A percentile compares a stretch with the other conserved stretches of the same genome.
Evolutionary conservation across 1,140 invertebrate species (phyloP).

Genomic region (Drosophila prosaltans): DNA sequence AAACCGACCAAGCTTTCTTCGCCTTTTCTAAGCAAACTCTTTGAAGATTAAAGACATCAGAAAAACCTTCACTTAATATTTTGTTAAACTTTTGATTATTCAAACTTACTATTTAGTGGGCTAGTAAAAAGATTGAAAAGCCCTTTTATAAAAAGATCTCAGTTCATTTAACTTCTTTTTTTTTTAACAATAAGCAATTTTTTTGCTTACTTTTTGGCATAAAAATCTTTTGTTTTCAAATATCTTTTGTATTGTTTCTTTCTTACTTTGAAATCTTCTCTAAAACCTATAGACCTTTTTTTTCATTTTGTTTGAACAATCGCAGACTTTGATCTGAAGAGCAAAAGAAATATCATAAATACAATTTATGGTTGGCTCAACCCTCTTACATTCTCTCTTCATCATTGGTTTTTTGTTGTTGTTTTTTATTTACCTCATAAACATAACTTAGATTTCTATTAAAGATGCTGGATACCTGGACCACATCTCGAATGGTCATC

Average conservation of each 20-base stretch:
- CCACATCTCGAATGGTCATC: slow-evolving; percentile 10
- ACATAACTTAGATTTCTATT: slow-evolving; percentile 45
- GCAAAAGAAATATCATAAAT: slow-evolving; percentile 1
- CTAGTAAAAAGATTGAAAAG: too few relatives aligned
- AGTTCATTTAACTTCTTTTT: too few relatives aligned
- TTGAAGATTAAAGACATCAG: too few relatives aligned
- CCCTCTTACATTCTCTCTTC: neutral
- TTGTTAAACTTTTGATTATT: too few relatives aligned
- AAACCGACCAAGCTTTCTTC: too few relatives aligned
- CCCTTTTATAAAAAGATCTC: too few relatives aligned
- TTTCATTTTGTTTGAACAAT: neutral
- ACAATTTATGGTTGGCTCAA: slow-evolving; percentile 22
- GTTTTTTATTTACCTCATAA: neutral
- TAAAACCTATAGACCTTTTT: neutral
- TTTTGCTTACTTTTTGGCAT: neutral
- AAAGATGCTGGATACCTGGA: slow-evolving; percentile 24
- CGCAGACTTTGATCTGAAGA: slow-evolving; percentile 1
- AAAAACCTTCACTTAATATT: too few relatives aligned
- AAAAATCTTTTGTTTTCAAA: neutral
- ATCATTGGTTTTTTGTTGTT: neutral
- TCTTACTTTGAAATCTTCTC: too few relatives aligned
- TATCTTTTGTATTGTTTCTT: neutral
- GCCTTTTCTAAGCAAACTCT: too few relatives aligned
- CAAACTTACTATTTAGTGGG: too few relatives aligned
- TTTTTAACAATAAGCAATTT: too few relatives aligned